These are phyloP conservation scores for Ifrita kowaldi DNA, from an alignment of 2,113 vertebrate species.

Conservation along the genomic window DNA sequence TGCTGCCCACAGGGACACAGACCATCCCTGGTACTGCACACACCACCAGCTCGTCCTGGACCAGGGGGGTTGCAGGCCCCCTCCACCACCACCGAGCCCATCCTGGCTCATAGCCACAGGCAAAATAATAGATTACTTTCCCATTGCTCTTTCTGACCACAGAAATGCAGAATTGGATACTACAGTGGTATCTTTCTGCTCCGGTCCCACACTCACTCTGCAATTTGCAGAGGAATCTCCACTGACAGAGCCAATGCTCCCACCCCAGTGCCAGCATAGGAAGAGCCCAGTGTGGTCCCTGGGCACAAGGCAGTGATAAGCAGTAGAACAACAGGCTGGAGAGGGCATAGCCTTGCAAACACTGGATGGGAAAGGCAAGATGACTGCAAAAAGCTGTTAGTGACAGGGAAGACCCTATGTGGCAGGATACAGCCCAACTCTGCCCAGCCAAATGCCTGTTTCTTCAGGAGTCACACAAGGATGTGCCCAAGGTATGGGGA, in stretches of 20 bases:
- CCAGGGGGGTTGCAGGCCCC: neutral
- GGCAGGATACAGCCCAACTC: neutral
- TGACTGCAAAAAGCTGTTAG: neutral
- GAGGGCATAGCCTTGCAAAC: neutral
- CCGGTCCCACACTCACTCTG: neutral
- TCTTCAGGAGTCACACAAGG: neutral
- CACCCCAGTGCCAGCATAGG: neutral
- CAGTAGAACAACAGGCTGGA: neutral
- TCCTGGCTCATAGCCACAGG: neutral
- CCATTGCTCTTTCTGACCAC: neutral
- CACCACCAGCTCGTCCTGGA: neutral
- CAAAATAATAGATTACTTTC: neutral
- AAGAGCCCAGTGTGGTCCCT: neutral
- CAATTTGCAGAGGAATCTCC: neutral
- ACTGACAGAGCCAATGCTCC: neutral
- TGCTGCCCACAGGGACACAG: neutral
- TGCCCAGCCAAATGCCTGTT: neutral
- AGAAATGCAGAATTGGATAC: neutral
- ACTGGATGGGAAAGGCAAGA: neutral
- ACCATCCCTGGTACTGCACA: accelerated
- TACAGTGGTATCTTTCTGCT: accelerated
- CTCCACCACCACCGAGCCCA: neutral
- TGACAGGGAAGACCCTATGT: neutral
- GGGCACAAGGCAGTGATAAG: neutral
- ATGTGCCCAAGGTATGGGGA: neutral